These are phyloP conservation scores for Brevipalpus yothersi DNA, from an alignment of 1,140 invertebrate species.

Conservation along the genomic window DNA sequence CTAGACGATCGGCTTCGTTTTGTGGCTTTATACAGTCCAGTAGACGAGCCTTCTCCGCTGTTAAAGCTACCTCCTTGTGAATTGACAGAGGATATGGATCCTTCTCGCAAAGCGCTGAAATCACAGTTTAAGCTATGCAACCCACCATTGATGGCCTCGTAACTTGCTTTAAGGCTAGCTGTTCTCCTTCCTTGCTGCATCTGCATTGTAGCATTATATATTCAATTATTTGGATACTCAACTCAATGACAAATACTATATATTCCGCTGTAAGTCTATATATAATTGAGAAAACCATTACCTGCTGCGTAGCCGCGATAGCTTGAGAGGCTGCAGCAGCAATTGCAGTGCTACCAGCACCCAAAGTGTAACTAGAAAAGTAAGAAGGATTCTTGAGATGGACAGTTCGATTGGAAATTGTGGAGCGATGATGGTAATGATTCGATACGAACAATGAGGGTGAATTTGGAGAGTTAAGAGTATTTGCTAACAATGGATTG, in stretches of 20 bases:
- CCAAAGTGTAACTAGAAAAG: neutral
- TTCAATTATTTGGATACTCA: neutral
- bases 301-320: slow-evolving; percentile 81
- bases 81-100: neutral
- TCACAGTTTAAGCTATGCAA: neutral
- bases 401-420: no score
- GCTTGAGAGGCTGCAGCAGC: slow-evolving; percentile 84
- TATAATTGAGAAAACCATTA: slow-evolving; percentile 14
- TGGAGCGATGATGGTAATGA: no score
- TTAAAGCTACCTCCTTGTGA: neutral
- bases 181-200: slow-evolving; percentile 82
- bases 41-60: neutral
- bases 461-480: neutral
- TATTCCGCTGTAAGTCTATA: neutral
- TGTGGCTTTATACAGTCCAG: neutral
- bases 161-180: slow-evolving; percentile 78
- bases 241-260: neutral
- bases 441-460: neutral
- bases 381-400: no score
- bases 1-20: neutral
- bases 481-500: neutral
- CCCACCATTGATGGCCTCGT: slow-evolving; percentile 42
- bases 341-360: slow-evolving; percentile 31
- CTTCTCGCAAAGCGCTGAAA: slow-evolving; percentile 1
- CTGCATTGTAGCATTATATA: slow-evolving; percentile 18